Evolutionary conservation across 2,888 invertebrate species (phyloP).

Genomic region (Galeruca laticollis): DNA sequence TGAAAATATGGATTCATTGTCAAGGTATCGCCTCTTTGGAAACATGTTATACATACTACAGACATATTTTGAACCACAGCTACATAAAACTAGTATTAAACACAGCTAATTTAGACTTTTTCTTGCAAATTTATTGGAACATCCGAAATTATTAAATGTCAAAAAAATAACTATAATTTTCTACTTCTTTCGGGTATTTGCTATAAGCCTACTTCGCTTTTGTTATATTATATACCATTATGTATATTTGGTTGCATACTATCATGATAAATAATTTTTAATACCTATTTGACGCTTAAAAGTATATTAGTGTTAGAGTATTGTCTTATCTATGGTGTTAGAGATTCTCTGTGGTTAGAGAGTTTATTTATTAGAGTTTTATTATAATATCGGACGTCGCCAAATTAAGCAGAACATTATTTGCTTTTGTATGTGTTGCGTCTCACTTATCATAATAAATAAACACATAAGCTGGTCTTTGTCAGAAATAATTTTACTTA

Average conservation of each 20-base stretch:
- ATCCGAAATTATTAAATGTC: not conserved
- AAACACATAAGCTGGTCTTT: not conserved
- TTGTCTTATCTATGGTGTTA: no score
- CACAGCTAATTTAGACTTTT: not conserved
- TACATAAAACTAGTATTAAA: no score
- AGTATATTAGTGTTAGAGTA: no score
- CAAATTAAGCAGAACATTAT: not conserved
- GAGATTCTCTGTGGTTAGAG: no score
- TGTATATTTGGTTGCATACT: not conserved
- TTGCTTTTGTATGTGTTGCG: not conserved
- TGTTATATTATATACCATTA: not conserved
- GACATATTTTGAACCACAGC: constrained; percentile 5
- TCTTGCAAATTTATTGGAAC: not conserved
- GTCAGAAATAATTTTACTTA: not conserved
- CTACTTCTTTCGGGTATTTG: not conserved
- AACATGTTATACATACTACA: constrained; percentile 34
- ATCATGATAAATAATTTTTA: not conserved
- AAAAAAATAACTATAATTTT: not conserved
- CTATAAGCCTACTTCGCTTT: not conserved
- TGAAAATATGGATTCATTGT: constrained; percentile 34
- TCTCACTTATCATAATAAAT: not conserved
- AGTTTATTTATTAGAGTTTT: not conserved
- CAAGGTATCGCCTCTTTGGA: constrained; percentile 20
- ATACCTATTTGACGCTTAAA: not conserved
- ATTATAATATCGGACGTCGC: not conserved